phyloP scores from a whole-genome alignment of 2,888 invertebrate species.

The Conus canariensis region DNA sequence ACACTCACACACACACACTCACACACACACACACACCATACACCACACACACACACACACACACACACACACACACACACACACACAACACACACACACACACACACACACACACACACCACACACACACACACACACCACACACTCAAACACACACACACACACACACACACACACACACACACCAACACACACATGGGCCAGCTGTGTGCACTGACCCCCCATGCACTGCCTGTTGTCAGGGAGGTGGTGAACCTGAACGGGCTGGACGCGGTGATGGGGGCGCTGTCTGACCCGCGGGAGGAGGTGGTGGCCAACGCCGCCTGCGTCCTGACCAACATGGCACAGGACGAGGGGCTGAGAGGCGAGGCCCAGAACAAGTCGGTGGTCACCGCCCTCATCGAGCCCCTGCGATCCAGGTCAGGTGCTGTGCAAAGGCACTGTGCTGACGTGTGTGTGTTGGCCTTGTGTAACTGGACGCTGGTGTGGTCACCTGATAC shows the following conservation, averaged over 20 bases:
- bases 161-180: conserved; percentile 6
- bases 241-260: conserved; percentile 56
- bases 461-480: neutral
- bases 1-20: conserved; percentile 17
- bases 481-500: neutral
- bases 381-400: conserved; percentile 74
- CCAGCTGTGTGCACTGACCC: neutral
- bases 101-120: conserved; percentile 5
- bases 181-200: neutral
- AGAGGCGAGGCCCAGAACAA: conserved; percentile 68
- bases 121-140: neutral
- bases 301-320: conserved; percentile 77
- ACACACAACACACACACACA: neutral
- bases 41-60: neutral
- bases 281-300: conserved; percentile 67
- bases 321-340: conserved; percentile 76
- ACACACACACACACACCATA: neutral
- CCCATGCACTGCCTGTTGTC: neutral
- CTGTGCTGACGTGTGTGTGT: neutral
- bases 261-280: conserved; percentile 75
- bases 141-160: neutral
- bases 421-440: conserved; percentile 43
- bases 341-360: conserved; percentile 75
- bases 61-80: neutral
- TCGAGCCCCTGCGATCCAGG: conserved; percentile 75